Percentiles rank a stretch among this genome's conserved stretches.
These are phyloP conservation scores for Neolamprologus tretocephalus DNA, from an alignment of 2,113 vertebrate species.

Conservation along the genomic window DNA sequence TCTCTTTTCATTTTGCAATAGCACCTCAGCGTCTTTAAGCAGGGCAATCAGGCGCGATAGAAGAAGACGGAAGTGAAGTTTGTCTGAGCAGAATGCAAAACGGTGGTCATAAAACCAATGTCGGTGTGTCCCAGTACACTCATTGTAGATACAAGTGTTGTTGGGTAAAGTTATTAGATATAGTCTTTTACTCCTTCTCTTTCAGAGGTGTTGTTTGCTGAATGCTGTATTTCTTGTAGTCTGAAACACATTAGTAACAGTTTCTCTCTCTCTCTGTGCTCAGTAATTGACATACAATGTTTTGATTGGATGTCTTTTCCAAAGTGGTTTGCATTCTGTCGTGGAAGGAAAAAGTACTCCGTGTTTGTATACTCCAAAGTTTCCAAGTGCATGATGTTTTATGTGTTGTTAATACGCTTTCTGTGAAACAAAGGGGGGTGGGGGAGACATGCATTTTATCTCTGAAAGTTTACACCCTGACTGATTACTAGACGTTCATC, in stretches of 20 bases:
- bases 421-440: not conserved
- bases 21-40: conserved; percentile 29
- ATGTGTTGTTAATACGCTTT: conserved; percentile 25
- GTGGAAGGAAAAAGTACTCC: conserved; percentile 30
- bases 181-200: conserved; percentile 63
- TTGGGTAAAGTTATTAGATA: conserved; percentile 53
- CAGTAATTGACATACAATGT: conserved; percentile 62
- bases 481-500: not conserved
- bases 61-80: not conserved
- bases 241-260: not conserved
- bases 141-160: conserved; percentile 58
- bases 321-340: conserved; percentile 70
- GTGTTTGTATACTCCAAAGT: conserved; percentile 65
- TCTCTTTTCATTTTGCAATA: not conserved
- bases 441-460: not conserved
- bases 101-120: not conserved
- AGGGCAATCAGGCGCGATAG: conserved; percentile 16
- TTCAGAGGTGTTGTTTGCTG: conserved; percentile 54
- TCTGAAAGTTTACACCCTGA: conserved; percentile 22
- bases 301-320: conserved; percentile 36
- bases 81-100: not conserved
- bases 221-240: conserved; percentile 59
- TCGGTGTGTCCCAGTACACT: conserved; percentile 13
- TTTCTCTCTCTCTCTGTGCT: conserved; percentile 59
- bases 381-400: conserved; percentile 61